A percentile compares a stretch with the other conserved stretches of the same genome.
These are phyloP conservation scores for Styela clava DNA, from an alignment of 23 tunicate species.

Conservation along the genomic window DNA sequence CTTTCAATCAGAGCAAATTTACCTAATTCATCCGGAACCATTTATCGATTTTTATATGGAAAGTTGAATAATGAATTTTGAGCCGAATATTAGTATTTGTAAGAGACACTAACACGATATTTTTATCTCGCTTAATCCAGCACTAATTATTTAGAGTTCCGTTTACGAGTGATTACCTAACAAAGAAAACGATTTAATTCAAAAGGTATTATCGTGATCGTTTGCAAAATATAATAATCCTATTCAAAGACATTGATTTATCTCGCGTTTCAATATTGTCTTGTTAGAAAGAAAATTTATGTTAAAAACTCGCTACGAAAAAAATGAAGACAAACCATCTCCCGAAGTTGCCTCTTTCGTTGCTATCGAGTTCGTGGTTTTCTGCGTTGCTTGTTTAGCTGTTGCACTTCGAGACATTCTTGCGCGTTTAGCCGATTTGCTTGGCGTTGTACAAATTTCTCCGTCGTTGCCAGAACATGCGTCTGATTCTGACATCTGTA, in stretches of 20 bases:
- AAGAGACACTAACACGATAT: neutral
- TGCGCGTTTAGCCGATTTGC: slow-evolving; percentile 62
- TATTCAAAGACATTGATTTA: no score
- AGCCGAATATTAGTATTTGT: neutral
- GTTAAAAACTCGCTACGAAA: neutral
- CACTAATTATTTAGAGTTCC: no score
- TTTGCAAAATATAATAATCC: no score
- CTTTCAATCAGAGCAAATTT: no score
- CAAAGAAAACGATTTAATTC: no score
- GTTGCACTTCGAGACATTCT: slow-evolving; percentile 53
- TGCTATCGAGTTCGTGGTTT: slow-evolving; percentile 14
- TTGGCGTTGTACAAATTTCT: slow-evolving; percentile 29
- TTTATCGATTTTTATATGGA: neutral
- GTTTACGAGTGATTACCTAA: no score
- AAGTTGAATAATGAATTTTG: neutral
- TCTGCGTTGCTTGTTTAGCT: slow-evolving; percentile 32
- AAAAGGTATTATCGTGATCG: no score
- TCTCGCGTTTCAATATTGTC: no score
- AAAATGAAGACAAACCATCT: neutral
- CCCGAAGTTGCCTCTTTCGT: slow-evolving; percentile 7
- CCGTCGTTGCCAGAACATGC: slow-evolving; percentile 41
- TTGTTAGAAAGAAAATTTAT: no score
- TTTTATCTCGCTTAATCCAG: no score
- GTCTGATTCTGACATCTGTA: slow-evolving; percentile 83
- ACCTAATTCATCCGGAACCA: no score